phyloP scores from a whole-genome alignment of 92 coral and sea anemone species.

The Paragorgia papillata region DNA sequence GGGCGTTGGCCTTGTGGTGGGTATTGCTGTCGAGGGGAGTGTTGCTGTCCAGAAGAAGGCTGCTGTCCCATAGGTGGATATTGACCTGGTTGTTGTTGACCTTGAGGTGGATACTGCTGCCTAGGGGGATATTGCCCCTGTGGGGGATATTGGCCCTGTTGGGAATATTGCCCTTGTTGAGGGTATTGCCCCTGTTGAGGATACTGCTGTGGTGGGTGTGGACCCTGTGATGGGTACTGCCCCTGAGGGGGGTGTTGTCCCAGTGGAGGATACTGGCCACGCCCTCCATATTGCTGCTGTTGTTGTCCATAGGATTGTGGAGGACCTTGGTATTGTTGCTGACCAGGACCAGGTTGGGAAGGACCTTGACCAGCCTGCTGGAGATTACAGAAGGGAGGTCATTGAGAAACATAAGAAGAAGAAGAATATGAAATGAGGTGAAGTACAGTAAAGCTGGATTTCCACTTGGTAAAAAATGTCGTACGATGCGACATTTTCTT shows the following conservation, averaged over 20 bases:
- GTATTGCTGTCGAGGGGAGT: constrained; percentile 34
- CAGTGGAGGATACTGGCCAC: constrained; percentile 1
- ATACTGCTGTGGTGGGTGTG: constrained; percentile 20
- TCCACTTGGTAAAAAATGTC: no score
- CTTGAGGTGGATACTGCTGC: constrained; percentile 22
- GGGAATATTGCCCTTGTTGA: constrained; percentile 40
- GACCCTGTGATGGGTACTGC: constrained; percentile 35
- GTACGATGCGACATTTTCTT: no score
- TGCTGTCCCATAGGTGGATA: constrained; percentile 47
- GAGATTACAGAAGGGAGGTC: no score
- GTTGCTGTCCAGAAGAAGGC: constrained; percentile 29
- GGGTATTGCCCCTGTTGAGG: constrained; percentile 8
- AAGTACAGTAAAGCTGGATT: no score
- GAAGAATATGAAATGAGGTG: no score
- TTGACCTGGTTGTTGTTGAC: constrained; percentile 21
- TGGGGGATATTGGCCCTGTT: constrained; percentile 43
- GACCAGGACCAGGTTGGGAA: constrained; percentile 57
- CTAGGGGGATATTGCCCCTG: constrained; percentile 35
- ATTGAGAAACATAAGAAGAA: no score
- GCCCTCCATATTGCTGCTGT: constrained; percentile 43
- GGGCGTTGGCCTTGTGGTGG: background rate
- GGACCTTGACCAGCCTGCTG: constrained; percentile 45
- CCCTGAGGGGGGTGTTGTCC: constrained; percentile 26
- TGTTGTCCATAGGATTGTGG: no score
- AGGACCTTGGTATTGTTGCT: constrained; percentile 49